Evolutionary conservation across 2,113 vertebrate species (phyloP).

Genomic region (Urocitellus parryii): DNA sequence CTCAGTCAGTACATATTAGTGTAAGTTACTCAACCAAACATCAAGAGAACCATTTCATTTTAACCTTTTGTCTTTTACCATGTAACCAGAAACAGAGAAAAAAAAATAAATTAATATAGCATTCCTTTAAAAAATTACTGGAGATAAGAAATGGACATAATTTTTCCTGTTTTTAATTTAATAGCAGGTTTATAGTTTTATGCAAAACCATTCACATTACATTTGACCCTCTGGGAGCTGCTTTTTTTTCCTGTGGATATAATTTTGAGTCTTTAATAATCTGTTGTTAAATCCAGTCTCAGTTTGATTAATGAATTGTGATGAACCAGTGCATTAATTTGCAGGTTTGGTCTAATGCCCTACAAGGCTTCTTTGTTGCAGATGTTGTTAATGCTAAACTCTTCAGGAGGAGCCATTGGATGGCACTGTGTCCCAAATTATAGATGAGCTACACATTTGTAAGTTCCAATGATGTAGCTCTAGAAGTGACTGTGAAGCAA

Average conservation of each 20-base stretch:
- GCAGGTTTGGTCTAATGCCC: constrained; percentile 88
- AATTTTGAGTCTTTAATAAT: constrained; percentile 91
- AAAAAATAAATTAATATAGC: constrained; percentile 87
- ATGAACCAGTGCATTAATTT: constrained; percentile 89
- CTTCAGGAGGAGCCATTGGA: constrained; percentile 77
- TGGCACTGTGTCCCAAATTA: constrained; percentile 79
- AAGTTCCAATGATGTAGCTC: not conserved
- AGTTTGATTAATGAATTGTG: constrained; percentile 91
- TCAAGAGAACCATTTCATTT: constrained; percentile 86
- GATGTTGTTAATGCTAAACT: constrained; percentile 86
- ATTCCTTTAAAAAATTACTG: constrained; percentile 81
- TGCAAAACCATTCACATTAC: constrained; percentile 89
- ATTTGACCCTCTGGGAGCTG: constrained; percentile 88
- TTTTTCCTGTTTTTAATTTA: constrained; percentile 90
- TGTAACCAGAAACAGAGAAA: constrained; percentile 84
- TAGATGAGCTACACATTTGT: not conserved
- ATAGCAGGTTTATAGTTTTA: constrained; percentile 90
- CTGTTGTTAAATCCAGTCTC: constrained; percentile 89
- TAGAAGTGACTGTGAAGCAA: not conserved
- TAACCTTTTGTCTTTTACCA: constrained; percentile 86
- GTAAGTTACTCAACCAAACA: constrained; percentile 88
- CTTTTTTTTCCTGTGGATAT: constrained; percentile 82
- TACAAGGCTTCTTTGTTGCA: constrained; percentile 86
- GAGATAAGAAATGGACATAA: constrained; percentile 87
- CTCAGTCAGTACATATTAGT: constrained; percentile 86